These are phyloP conservation scores for Thalassaphorura encarpata DNA, from an alignment of 1,140 invertebrate genomes.

Conservation along the genomic window DNA sequence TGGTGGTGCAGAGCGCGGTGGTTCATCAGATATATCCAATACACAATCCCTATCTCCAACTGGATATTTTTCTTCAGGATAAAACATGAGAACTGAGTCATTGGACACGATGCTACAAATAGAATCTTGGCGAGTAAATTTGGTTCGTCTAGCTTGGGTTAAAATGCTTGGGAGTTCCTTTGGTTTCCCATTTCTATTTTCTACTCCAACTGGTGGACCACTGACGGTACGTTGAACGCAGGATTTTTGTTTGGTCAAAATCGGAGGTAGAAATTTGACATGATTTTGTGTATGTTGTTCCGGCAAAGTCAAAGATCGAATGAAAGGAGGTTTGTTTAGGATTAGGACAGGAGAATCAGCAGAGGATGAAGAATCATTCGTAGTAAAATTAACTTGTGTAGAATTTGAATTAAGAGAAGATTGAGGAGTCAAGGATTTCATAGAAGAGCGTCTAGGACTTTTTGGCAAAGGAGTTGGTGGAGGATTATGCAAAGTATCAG, in stretches of 20 bases:
- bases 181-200: not conserved
- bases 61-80: too few species aligned
- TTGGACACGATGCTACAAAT: slow-evolving; percentile 28
- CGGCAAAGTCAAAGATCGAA: slow-evolving; percentile 26
- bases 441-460: slow-evolving; percentile 27
- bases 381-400: not conserved
- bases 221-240: slow-evolving; percentile 7
- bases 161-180: not conserved
- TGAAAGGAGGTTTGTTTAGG: slow-evolving; percentile 24
- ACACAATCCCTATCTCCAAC: too few species aligned
- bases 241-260: slow-evolving; percentile 25
- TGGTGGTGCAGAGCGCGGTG: not conserved
- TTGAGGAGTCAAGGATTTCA: slow-evolving; percentile 31
- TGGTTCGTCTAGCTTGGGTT: slow-evolving; percentile 3
- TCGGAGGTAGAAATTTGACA: slow-evolving; percentile 30
- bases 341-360: slow-evolving; percentile 14
- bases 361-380: not conserved
- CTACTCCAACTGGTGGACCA: not conserved
- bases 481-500: not conserved
- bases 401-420: slow-evolving; percentile 28
- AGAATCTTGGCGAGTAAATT: slow-evolving; percentile 30
- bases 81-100: slow-evolving; percentile 31
- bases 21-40: slow-evolving; percentile 7
- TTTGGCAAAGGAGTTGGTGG: slow-evolving; percentile 19
- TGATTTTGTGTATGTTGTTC: slow-evolving; percentile 21